Conservation (phyloP, 1,140 invertebrate species). For the Ips typographus region DNA sequence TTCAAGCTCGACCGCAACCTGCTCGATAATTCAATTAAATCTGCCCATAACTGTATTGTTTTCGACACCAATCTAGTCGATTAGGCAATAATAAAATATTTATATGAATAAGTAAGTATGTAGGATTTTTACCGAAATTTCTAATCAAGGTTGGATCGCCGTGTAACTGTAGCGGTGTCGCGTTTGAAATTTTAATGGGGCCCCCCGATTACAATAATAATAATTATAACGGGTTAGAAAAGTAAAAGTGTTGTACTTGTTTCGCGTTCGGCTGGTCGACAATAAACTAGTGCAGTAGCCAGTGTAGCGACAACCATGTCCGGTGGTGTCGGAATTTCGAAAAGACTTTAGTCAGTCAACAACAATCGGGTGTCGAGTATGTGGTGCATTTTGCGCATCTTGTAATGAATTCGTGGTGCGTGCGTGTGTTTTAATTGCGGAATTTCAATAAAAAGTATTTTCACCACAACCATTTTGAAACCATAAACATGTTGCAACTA, state of each 20-base stretch:
- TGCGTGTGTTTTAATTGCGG: too few relatives aligned
- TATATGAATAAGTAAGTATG: too few relatives aligned
- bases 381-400: background rate
- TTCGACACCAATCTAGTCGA: too few relatives aligned
- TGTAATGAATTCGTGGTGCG: background rate
- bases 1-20: too few relatives aligned
- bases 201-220: background rate
- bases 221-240: conserved; percentile 26
- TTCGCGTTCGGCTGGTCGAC: conserved; percentile 5
- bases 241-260: conserved; percentile 27
- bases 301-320: background rate
- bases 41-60: too few relatives aligned
- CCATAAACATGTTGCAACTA: background rate
- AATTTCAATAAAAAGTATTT: too few relatives aligned
- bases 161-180: conserved; percentile 2
- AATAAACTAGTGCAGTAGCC: conserved; percentile 21
- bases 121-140: background rate
- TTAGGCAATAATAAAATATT: too few relatives aligned
- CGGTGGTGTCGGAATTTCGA: conserved; percentile 22
- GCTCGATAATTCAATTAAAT: too few relatives aligned
- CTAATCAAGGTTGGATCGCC: background rate
- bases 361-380: background rate
- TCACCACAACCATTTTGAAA: too few relatives aligned
- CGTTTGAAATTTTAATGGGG: conserved; percentile 22
- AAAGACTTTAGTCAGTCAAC: conserved; percentile 4